Evolutionary conservation across 2,113 vertebrate species (phyloP).

Genomic region (Jacana jacana): DNA sequence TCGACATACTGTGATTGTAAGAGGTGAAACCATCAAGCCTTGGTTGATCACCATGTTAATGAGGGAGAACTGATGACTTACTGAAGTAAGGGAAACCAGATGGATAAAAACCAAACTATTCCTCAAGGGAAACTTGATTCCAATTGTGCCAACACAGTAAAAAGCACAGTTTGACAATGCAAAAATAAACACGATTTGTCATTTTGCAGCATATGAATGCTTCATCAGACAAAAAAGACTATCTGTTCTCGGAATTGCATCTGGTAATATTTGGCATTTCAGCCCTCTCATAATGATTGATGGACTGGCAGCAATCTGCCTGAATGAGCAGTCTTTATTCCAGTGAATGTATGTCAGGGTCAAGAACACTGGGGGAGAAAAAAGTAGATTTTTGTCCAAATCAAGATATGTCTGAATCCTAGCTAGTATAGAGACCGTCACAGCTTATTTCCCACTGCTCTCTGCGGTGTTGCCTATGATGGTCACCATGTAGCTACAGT

Average conservation of each 20-base stretch:
- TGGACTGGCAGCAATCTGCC: constrained; percentile 7
- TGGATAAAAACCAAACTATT: constrained; percentile 22
- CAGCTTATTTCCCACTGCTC: not conserved
- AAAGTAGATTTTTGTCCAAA: not conserved
- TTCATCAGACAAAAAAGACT: not conserved
- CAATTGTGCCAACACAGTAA: not conserved
- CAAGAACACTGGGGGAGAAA: not conserved
- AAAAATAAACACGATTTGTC: constrained; percentile 48
- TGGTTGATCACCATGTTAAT: constrained; percentile 55
- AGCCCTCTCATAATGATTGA: not conserved
- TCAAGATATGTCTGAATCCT: not conserved
- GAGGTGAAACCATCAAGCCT: constrained; percentile 1
- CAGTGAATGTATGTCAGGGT: not conserved
- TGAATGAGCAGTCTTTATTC: not conserved
- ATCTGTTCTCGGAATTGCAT: not conserved
- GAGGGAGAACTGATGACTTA: constrained; percentile 49
- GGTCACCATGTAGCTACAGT: not conserved
- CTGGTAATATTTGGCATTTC: not conserved
- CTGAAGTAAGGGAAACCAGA: constrained; percentile 40
- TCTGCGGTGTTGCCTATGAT: not conserved
- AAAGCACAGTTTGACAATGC: constrained; percentile 21
- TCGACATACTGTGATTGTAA: not conserved
- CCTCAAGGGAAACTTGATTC: constrained; percentile 45
- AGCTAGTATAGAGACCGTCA: not conserved
- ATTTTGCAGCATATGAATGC: not conserved